A percentile compares a stretch with the other conserved stretches of the same genome.
phyloP scores from a whole-genome alignment of 2,888 invertebrate species.

The Clostera curtula region DNA sequence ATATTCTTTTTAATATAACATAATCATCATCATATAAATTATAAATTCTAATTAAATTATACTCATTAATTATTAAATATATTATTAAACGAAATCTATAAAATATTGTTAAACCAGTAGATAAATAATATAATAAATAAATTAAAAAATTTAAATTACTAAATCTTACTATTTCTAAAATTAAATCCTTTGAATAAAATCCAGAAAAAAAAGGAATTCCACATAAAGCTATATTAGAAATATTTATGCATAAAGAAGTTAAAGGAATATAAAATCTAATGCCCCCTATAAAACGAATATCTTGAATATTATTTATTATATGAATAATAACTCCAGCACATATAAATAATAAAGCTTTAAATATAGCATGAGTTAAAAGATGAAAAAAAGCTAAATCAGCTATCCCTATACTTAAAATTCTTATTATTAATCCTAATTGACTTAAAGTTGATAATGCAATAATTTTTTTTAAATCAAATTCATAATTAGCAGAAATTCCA shows the following conservation, averaged over 20 bases:
- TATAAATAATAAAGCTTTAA: conserved; percentile 84
- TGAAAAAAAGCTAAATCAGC: conserved; percentile 80
- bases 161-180: conserved; percentile 74
- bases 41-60: conserved; percentile 61
- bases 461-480: conserved; percentile 84
- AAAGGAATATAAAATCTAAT: conserved; percentile 65
- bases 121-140: conserved; percentile 73
- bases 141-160: conserved; percentile 68
- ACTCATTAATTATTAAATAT: conserved; percentile 67
- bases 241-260: conserved; percentile 70
- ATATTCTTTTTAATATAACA: conserved; percentile 63
- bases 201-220: conserved; percentile 79
- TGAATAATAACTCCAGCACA: conserved; percentile 82
- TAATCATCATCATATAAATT: conserved; percentile 66
- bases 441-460: conserved; percentile 86
- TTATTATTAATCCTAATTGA: conserved; percentile 83
- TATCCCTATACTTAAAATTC: conserved; percentile 73
- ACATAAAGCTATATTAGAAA: conserved; percentile 77
- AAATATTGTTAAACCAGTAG: conserved; percentile 74
- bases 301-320: conserved; percentile 76
- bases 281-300: conserved; percentile 78
- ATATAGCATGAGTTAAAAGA: conserved; percentile 82
- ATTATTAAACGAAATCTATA: conserved; percentile 73
- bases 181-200: conserved; percentile 79
- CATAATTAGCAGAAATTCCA: conserved; percentile 76